Base-by-base conservation (phyloP, 2,888 invertebrate genomes). In the Epirrhoe alternata region DNA sequence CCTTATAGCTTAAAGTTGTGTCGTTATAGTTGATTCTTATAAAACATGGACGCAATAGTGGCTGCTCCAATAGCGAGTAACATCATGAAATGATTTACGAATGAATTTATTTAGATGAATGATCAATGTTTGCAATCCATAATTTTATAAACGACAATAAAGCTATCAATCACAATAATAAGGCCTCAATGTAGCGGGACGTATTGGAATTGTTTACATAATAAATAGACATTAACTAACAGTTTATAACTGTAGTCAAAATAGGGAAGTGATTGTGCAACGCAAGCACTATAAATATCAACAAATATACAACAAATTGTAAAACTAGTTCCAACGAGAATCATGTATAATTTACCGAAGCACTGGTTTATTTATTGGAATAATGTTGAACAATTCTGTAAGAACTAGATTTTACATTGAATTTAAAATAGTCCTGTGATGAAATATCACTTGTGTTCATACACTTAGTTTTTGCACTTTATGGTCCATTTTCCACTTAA, bases 21-120 rank as follows among this genome's bases (percentile, higher is more conserved):
- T 71, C 72, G 71, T 35, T 71, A 66, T 67, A 68, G 69, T 69
- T 72, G 61, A 64, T 63, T 65, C 56, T 51, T 63, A 59, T 55
- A 61, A 64, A 68, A 66, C 72, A 74, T 68, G 61, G 55, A 56
- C 56, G 68, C 53, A 67, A 10, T 24, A 30, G 49, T 52, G 49
- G 85, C 80, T 81, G 31, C 52, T 57, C 85, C 87, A 89, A 89
- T 86, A 76, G 83, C 73, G 87, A 89, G 86, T 81, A 74, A 68
- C 76, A 62, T 49, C 38, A 61, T 56, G 33, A 52, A 56, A 59
- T 54, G 24, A 61, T 55, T 55, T 52, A 64, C 53, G 56, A 56
- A 50, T 38, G n/a, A 49, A 62, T 53, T 51, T 50, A n/a, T 64
- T 53, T 47, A 45, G 16, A 47, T 52, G 24, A 47, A 61, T 17